Evolutionary conservation across 2,113 vertebrate genomes (phyloP).

Genomic region (Chaetops frenatus): DNA sequence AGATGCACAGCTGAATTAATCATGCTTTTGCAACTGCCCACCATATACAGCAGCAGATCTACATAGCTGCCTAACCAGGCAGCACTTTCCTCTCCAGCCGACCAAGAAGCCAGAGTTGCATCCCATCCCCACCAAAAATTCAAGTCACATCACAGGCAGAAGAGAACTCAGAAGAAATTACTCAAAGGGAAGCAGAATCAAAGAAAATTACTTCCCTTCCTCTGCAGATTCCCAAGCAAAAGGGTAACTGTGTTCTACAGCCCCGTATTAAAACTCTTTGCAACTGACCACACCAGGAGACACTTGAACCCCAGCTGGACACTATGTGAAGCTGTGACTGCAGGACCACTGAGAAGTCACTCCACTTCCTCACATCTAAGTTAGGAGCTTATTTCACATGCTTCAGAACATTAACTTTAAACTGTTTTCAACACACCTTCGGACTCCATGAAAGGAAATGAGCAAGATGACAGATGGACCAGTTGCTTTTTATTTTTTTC

Average conservation of each 20-base stretch:
- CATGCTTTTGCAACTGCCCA: neutral
- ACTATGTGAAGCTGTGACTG: neutral
- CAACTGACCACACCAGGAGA: neutral
- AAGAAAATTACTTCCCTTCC: neutral
- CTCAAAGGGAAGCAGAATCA: neutral
- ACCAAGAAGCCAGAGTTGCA: rapidly evolving
- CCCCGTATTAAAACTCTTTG: neutral
- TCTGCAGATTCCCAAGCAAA: neutral
- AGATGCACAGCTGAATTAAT: neutral
- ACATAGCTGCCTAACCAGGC: neutral
- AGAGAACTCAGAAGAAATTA: neutral
- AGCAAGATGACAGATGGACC: neutral
- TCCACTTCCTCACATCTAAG: neutral
- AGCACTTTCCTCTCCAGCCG: neutral
- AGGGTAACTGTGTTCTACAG: neutral
- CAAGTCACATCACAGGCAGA: neutral
- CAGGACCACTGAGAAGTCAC: neutral
- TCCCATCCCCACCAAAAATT: neutral
- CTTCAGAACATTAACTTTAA: neutral
- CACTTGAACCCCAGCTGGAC: neutral
- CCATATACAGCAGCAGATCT: neutral
- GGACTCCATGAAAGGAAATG: neutral
- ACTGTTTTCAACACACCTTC: neutral
- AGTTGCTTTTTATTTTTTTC: neutral
- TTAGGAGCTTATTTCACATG: neutral